Evolutionary conservation across 2,888 invertebrate species (phyloP), one percentile per base, ranked within the genome.

Genomic region (Phortica magna): DNA sequence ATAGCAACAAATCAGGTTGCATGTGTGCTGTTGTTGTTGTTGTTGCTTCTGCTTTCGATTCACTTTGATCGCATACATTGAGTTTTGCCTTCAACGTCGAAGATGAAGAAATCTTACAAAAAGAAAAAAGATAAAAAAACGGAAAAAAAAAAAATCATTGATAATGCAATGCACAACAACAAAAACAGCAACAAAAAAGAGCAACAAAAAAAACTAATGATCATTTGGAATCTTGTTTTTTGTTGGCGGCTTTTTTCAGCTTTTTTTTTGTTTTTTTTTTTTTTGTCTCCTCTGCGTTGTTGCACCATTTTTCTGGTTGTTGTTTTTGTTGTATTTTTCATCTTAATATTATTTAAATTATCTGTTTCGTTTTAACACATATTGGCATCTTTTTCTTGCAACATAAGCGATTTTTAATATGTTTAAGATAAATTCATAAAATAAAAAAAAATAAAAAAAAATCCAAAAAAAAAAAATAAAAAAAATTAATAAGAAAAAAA

Each of bases 291-390:
- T 78, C 77, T 73, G 65, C 19, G 55, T 74, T 76, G 75, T 88
- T 88, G 74, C 87, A 78, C 85, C 83, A 85, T 82, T 68, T 79
- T 80, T 84, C 81, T 83, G 83, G 9, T 19, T 22, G 19, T 70
- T 48, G 48, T 48, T n/a, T 43, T 22, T 17, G 7, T 22, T 19
- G 12, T n/a, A 1, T 9, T 71, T 43, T 17, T 43, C 68, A 70
- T 43, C 68, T 48, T 48, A 7, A 10, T 22, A 71, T 31, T 12
- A 2, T 5, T 71, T 31, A 17, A 9, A 17, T 14, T 43, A 9
- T 43, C 68, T 68, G 9, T 19, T 17, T 68, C 68, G 19, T 68
- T 19, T 14, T 19, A 19, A 68, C 68, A 43, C 10, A 68, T 43
- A 80, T 79, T 79, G 78, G 65, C 55, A 19, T 53, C 12, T 74